Conservation (phyloP, 2,113 vertebrate genomes). For the Vireo altiloquus region DNA sequence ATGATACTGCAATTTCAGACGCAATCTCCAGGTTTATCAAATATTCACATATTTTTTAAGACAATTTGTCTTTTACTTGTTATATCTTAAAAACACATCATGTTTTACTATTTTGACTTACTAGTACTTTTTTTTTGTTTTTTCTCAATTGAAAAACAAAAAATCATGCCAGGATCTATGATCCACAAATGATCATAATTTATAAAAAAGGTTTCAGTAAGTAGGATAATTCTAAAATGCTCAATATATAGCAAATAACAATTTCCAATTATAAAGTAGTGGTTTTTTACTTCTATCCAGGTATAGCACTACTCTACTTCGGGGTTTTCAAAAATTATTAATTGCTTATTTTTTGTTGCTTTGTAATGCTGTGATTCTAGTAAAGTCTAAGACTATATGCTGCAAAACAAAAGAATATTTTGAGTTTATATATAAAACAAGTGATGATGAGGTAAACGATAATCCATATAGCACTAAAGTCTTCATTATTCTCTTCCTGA, state of each 20-base stretch:
- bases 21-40: not conserved
- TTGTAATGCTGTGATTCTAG: not conserved
- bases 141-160: not conserved
- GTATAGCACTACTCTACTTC: not conserved
- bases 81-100: not conserved
- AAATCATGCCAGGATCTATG: not conserved
- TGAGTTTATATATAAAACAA: not conserved
- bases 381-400: not conserved
- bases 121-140: not conserved
- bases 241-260: not conserved
- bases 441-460: not conserved
- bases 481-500: not conserved
- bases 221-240: not conserved
- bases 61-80: not conserved
- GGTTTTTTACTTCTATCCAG: not conserved
- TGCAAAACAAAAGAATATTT: not conserved
- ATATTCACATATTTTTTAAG: not conserved
- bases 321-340: rapidly evolving
- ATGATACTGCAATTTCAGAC: not conserved
- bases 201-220: not conserved
- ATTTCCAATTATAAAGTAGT: not conserved
- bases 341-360: not conserved
- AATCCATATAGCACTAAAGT: not conserved
- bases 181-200: not conserved
- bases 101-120: not conserved